Base-by-base conservation (phyloP, 2,113 vertebrate genomes). In the Mesoclemmys tuberculata region DNA sequence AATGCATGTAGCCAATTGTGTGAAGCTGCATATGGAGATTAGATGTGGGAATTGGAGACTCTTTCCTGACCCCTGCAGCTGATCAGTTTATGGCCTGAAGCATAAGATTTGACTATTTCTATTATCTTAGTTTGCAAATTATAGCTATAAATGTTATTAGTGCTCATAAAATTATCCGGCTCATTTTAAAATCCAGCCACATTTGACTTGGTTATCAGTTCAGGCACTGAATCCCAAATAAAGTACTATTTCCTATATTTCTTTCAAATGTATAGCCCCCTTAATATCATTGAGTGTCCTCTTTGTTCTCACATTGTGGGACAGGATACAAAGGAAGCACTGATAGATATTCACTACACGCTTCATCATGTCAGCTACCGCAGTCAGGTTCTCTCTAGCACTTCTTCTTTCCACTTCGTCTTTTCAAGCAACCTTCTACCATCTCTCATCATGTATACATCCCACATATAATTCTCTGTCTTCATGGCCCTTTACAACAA, bases 201-300 rank as follows among this genome's bases (percentile, higher is more conserved):
- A 88, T 85, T 68, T 92, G 91, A 5, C 61, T 95, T 27, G 80
- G 64, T 84, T 79, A 89, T 85, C 87, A 93, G 6, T 85, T 90
- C 61, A 64, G 38, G 71, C 71, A 78, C 44, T 90, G 80, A 55
- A 49, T 93, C 85, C 90, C 51, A 90, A 46, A 88, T 88, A 46
- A 68, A 82, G 80, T 80, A 64, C 3, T 86, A 84, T 89, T 95
- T 93, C 78, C 56, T 84, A 71, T 78, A 56, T 93, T 95, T 92
- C 52, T 88, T 84, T 93, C 89, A 95, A 93, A 87, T 80, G n/a
- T 8, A 10, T 84, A 95, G 64, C 93, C 95, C 54, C 56, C 85
- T 84, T 21, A 52, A 35, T 44, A 77, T 56, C 38, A 55, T 52
- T 29, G 12, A 71, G 41, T 44, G 41, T 82, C 80, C 38, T n/a